Conservation (phyloP, 2,888 invertebrate genomes). For the Seladonia tumulorum region DNA sequence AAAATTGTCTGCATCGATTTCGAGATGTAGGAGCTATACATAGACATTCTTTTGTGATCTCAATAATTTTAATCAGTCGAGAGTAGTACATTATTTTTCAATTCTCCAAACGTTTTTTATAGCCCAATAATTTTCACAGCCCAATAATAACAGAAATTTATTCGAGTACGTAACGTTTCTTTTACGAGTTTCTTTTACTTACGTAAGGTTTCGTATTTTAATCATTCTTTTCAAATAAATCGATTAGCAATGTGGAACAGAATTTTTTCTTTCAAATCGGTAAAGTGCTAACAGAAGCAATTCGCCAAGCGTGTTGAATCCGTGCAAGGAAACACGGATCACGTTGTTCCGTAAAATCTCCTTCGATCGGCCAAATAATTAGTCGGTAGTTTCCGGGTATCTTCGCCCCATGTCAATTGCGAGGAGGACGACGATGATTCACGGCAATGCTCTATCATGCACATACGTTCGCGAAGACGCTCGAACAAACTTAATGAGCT, state of each 20-base stretch:
- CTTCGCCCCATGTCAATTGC: slow-evolving; percentile 31
- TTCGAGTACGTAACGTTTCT: not conserved
- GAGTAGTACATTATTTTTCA: not conserved
- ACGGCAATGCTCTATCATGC: slow-evolving; percentile 23
- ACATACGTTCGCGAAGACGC: slow-evolving; percentile 37
- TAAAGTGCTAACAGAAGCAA: not conserved
- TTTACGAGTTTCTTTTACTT: no score
- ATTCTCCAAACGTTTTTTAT: not conserved
- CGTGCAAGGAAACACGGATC: not conserved
- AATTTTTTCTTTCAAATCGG: not conserved
- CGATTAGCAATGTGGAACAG: no score
- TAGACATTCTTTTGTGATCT: not conserved
- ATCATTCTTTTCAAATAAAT: not conserved
- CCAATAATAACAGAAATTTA: not conserved
- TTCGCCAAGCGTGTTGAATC: not conserved
- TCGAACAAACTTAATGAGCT: slow-evolving; percentile 55
- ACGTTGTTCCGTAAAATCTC: slow-evolving; percentile 16
- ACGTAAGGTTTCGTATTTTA: no score
- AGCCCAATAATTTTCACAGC: no score
- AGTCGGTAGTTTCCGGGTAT: slow-evolving; percentile 21
- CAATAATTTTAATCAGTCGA: not conserved
- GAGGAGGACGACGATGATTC: slow-evolving; percentile 33
- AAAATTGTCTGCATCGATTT: not conserved
- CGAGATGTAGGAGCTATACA: no score
- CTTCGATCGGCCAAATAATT: slow-evolving; percentile 40